Evolutionary conservation across 2,113 vertebrate genomes (phyloP).

Genomic region (Trogon melanurus): DNA sequence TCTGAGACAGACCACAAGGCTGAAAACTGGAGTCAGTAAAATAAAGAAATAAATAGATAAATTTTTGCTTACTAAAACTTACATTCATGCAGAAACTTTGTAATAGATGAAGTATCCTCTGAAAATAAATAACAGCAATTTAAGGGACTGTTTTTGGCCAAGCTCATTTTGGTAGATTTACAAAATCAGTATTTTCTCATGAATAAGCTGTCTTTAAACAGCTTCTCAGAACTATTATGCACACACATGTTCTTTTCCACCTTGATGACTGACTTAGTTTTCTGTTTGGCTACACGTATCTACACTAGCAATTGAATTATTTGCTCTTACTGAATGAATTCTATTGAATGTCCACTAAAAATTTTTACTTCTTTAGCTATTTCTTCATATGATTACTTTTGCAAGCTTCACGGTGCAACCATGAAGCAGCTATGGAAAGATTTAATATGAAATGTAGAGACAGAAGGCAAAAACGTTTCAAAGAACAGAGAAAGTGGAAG

Average conservation of each 20-base stretch:
- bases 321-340: neutral
- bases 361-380: neutral
- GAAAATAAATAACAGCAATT: neutral
- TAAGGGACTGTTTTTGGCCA: neutral
- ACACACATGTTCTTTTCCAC: neutral
- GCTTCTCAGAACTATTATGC: neutral
- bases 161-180: neutral
- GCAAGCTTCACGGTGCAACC: neutral
- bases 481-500: neutral
- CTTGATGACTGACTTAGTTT: neutral
- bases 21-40: neutral
- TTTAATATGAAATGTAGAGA: neutral
- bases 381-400: neutral
- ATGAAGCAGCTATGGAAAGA: neutral
- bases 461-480: neutral
- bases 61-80: neutral
- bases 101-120: neutral
- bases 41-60: neutral
- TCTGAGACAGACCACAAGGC: neutral
- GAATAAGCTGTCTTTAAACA: neutral
- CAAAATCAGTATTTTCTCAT: neutral
- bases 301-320: neutral
- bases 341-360: neutral
- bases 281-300: neutral
- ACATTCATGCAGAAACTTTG: neutral